A percentile compares a stretch with the other conserved stretches of the same genome.
phyloP scores from a whole-genome alignment of 2,797 vertebrate genomes.

The Sebastes hopkinsi region DNA sequence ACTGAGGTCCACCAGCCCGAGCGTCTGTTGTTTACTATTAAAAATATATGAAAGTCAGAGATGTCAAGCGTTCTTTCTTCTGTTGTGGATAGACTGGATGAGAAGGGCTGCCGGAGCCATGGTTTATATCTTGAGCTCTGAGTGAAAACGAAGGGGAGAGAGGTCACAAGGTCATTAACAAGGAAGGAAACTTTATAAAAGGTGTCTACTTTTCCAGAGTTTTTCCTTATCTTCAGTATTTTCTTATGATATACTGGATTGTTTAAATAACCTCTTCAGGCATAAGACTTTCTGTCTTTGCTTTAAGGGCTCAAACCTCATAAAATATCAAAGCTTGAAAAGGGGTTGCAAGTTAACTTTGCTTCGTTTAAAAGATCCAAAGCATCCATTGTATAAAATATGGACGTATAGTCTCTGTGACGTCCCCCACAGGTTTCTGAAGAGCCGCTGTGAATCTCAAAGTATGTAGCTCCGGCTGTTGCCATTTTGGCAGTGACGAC shows the following conservation, averaged over 20 bases:
- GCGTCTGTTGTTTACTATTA: background rate
- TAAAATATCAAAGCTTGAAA: no score
- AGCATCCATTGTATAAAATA: no score
- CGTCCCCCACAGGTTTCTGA: no score
- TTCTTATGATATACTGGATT: background rate
- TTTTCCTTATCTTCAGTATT: background rate
- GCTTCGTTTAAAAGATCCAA: no score
- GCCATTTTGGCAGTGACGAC: no score
- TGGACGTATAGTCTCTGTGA: no score
- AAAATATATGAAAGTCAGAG: background rate
- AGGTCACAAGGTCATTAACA: background rate
- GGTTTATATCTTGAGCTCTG: background rate
- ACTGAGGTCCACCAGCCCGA: background rate
- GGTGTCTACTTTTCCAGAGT: background rate
- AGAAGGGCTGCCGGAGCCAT: background rate
- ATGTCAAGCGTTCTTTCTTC: background rate
- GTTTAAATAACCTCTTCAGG: background rate
- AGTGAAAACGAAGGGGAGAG: background rate
- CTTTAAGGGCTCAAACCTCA: no score
- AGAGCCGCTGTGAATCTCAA: no score
- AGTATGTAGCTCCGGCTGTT: no score
- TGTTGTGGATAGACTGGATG: background rate
- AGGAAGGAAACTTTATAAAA: background rate
- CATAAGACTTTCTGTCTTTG: no score
- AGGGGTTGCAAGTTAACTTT: no score